Evolutionary conservation across 2,888 invertebrate species (phyloP).

Genomic region (Nephrocerus scutellatus): DNA sequence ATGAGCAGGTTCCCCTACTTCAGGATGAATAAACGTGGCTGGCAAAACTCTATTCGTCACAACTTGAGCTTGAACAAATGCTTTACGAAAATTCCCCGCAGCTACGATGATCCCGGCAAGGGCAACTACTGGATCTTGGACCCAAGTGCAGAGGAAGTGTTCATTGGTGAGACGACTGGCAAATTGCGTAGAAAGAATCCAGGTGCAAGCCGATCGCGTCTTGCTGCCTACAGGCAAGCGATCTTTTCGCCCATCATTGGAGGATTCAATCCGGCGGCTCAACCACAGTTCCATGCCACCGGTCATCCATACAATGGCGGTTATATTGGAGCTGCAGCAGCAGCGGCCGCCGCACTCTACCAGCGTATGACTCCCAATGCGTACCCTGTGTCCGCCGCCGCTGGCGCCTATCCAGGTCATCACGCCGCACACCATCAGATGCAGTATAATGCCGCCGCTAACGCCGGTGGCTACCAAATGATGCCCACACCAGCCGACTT

Average conservation of each 20-base stretch:
- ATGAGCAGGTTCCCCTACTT: slow-evolving; percentile 98
- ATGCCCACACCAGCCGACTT: slow-evolving; percentile 37
- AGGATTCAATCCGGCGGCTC: slow-evolving; percentile 23
- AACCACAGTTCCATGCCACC: slow-evolving; percentile 13
- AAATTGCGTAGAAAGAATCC: slow-evolving; percentile 88
- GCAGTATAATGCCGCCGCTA: slow-evolving; percentile 50
- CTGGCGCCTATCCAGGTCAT: slow-evolving; percentile 14
- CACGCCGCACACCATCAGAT: slow-evolving; percentile 23
- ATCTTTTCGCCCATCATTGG: slow-evolving; percentile 38
- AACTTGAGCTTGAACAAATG: slow-evolving; percentile 97
- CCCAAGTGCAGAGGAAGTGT: slow-evolving; percentile 95
- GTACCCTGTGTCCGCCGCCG: slow-evolving; percentile 19
- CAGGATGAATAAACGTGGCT: slow-evolving; percentile 94
- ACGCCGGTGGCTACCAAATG: slow-evolving; percentile 33
- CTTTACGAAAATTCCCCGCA: slow-evolving; percentile 93
- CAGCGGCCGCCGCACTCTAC: slow-evolving; percentile 41
- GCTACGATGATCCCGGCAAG: slow-evolving; percentile 98
- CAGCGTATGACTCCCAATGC: slow-evolving; percentile 37
- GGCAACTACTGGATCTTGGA: slow-evolving; percentile 99
- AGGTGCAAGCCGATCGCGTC: slow-evolving; percentile 76
- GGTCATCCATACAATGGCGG: slow-evolving; percentile 28
- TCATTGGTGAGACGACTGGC: slow-evolving; percentile 96
- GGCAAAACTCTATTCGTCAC: slow-evolving; percentile 98
- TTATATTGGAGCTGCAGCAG: slow-evolving; percentile 30
- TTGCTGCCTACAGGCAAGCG: slow-evolving; percentile 78